Evolutionary conservation across 2,797 vertebrate genomes (phyloP), one percentile per base, ranked within the genome.

Genomic region (Acanthis flammea): DNA sequence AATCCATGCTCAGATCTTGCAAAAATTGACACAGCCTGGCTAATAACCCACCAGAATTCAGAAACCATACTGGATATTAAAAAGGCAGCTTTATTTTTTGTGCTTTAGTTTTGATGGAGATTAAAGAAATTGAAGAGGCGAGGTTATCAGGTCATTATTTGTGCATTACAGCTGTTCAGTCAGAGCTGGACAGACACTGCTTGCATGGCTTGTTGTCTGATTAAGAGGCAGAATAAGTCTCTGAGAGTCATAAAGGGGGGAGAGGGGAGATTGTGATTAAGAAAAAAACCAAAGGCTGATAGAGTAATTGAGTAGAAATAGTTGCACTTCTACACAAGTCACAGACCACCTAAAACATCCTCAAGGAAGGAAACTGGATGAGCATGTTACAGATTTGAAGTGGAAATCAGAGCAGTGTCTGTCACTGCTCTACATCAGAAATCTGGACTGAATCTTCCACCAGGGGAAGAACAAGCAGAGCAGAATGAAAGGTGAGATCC

Each of bases 111-210:
- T 97, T 97, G 96, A 97, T 97, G 97, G 97, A 98, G 97, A 98
- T 98, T 97, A 98, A 98, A 97, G 95, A 97, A 74, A 98, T 97
- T 19, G 86, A 95, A 97, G 97, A 96, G 94, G 78, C 75, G 30
- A 92, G 94, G 96, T 96, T 97, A 95, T 60, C 73, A 92, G 96
- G 97, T 97, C 97, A 96, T 97, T 98, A 98, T 98, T 98, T 98
- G 98, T 95, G 97, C 95, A 92, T 94, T 98, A 97, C 99, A 99
- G 98, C 99, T 99, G 99, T 98, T 98, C 97, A 90, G 94, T 33
- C 87, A 89, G 98, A 97, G 96, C 84, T 97, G 98, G 98, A 98
- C 98, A 98, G 97, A 97, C 97, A 95, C 89, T 97, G 96, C 97
- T 96, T 97, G 74, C 92, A 85, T 45, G 95, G 94, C 84, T 95